Evolutionary conservation across 1,140 invertebrate species (phyloP), one percentile per base, ranked within the genome.

Genomic region (Cyclargus thomasi): DNA sequence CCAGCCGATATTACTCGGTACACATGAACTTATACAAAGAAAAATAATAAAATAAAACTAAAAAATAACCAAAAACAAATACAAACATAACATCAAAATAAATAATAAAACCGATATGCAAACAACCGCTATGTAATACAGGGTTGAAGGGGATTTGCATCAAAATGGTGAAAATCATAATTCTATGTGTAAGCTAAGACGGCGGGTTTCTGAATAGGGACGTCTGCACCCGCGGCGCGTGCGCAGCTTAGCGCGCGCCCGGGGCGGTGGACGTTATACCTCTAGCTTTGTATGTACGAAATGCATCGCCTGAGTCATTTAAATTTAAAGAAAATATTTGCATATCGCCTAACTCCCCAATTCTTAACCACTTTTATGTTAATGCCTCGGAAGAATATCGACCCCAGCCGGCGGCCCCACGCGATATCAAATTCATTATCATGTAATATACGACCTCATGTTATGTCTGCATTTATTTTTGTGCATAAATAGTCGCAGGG

Each of bases 381-480:
- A 90, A 90, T 90, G 74, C 73, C 68, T 69, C 68, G 68, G 71
- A 75, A 81, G 83, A 83, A 81, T 29, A 29, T 78, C 78, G 83
- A 83, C 78, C 80, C 80, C 84, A 83, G 77, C 81, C 82, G 81
- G 79, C 80, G 77, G 82, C 81, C 80, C 83, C 84, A 84, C 83
- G 83, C 76, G 79, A 18, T 59, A 59, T 59, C 55, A 11, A 59
- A 64, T 55, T 77, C 76, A 83, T 88, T 86, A 87, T 86, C 81
- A 86, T 86, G 78, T 83, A 79, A 82, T 83, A 78, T 76, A 66
- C 71, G 74, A 79, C 79, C 77, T 72, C 73, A 76, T 85, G 82
- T 86, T 88, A 90, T 85, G 88, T 85, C 79, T 90, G 86, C 82
- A 90, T 85, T 76, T 88, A 88, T 86, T 90, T 87, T 85, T 83